Percentiles rank a stretch among this genome's conserved stretches.
Conservation (phyloP, 2,888 invertebrate species). For the Anoplius nigerrimus region DNA sequence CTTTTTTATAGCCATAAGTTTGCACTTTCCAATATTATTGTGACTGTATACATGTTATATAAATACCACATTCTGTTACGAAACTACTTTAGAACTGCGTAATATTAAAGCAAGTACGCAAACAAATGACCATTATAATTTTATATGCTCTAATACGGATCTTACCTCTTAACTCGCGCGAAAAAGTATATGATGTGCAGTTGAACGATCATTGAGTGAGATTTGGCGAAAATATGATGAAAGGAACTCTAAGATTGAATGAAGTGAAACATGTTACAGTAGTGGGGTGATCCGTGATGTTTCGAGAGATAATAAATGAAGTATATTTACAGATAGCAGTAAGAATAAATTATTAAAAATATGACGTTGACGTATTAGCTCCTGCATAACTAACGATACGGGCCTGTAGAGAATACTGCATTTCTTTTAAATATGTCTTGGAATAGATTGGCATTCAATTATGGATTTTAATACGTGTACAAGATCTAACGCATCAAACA, state of each 20-base stretch:
- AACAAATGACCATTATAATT: neutral
- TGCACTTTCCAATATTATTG: too few relatives aligned
- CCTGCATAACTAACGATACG: too few relatives aligned
- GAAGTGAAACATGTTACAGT: too few relatives aligned
- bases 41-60: conserved; percentile 4
- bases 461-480: too few relatives aligned
- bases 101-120: neutral
- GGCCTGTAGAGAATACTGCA: too few relatives aligned
- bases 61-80: conserved; percentile 26
- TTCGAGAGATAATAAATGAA: too few relatives aligned
- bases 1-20: too few relatives aligned
- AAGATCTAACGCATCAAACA: too few relatives aligned
- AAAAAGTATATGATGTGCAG: neutral
- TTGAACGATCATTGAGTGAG: neutral
- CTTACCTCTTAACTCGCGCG: too few relatives aligned
- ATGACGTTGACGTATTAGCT: neutral
- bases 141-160: neutral
- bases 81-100: conserved; percentile 5
- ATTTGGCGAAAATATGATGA: neutral
- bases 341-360: neutral
- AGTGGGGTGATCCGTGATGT: too few relatives aligned
- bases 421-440: too few relatives aligned
- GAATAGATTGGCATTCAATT: too few relatives aligned
- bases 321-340: neutral
- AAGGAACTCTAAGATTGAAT: neutral